A percentile compares a stretch with the other conserved stretches of the same genome.
phyloP scores from a whole-genome alignment of 2,888 invertebrate genomes.

The Girardia tigrina region DNA sequence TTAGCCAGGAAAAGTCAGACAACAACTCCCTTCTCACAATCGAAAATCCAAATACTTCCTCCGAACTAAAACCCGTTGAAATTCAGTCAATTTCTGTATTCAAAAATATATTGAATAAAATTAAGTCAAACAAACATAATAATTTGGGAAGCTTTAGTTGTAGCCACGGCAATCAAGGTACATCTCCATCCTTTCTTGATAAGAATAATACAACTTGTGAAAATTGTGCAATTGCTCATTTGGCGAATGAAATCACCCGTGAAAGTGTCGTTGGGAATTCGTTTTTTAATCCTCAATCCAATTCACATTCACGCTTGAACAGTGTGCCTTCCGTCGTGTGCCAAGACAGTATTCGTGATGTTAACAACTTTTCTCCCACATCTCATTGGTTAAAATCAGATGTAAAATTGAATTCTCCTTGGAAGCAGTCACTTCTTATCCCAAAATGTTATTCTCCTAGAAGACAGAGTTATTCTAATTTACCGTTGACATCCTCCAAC shows the following conservation, averaged over 20 bases:
- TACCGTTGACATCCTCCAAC: background rate
- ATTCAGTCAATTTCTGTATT: background rate
- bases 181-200: background rate
- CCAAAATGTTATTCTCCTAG: background rate
- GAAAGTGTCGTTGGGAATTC: background rate
- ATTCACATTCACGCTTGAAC: background rate
- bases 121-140: background rate
- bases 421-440: background rate
- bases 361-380: background rate
- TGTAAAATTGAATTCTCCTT: background rate
- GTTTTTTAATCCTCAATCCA: conserved; percentile 6
- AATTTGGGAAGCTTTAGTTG: background rate
- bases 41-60: background rate
- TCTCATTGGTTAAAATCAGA: background rate
- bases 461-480: background rate
- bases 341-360: background rate
- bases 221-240: conserved; percentile 18
- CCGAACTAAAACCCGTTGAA: background rate
- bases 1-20: background rate
- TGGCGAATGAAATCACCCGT: background rate
- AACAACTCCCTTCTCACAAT: background rate
- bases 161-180: background rate
- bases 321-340: conserved; percentile 4
- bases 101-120: background rate
- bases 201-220: background rate